A percentile compares a stretch with the other conserved stretches of the same genome.
Conservation (phyloP, 1,140 invertebrate genomes). For the Trachymyrmex cornetzi region DNA sequence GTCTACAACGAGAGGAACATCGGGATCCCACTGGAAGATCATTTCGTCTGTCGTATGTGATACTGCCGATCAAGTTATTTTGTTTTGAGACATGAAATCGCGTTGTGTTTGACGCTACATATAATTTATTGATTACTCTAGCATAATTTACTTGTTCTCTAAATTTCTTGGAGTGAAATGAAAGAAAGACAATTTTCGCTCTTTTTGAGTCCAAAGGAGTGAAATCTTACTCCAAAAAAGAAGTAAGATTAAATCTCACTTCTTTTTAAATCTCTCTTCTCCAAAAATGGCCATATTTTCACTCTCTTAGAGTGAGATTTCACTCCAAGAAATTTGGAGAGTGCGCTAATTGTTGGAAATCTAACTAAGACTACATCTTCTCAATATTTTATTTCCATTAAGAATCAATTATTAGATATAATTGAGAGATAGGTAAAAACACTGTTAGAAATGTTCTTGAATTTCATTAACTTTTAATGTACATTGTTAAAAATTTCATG, state of each 20-base stretch:
- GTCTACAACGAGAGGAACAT: conserved; percentile 95
- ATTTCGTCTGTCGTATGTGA: conserved; percentile 96
- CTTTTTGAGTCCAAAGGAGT: no score
- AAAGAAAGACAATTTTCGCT: no score
- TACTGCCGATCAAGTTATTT: conserved; percentile 87
- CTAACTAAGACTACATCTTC: neutral
- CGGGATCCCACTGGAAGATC: conserved; percentile 96
- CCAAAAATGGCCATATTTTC: no score
- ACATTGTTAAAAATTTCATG: no score
- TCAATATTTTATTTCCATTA: neutral
- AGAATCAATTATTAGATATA: neutral
- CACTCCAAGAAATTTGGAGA: no score
- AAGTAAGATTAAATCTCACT: no score
- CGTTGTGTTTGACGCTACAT: neutral
- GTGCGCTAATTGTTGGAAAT: neutral
- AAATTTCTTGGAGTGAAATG: no score
- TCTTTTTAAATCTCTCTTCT: no score
- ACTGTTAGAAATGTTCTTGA: no score
- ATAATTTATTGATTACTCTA: conserved; percentile 20
- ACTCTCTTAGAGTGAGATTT: no score
- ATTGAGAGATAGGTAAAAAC: neutral
- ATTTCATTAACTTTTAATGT: no score
- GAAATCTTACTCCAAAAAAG: no score
- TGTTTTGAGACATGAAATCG: conserved; percentile 23
- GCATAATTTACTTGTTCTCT: neutral